Evolutionary conservation across 1,140 invertebrate species (phyloP).

Genomic region (Pristionchus pacificus): DNA sequence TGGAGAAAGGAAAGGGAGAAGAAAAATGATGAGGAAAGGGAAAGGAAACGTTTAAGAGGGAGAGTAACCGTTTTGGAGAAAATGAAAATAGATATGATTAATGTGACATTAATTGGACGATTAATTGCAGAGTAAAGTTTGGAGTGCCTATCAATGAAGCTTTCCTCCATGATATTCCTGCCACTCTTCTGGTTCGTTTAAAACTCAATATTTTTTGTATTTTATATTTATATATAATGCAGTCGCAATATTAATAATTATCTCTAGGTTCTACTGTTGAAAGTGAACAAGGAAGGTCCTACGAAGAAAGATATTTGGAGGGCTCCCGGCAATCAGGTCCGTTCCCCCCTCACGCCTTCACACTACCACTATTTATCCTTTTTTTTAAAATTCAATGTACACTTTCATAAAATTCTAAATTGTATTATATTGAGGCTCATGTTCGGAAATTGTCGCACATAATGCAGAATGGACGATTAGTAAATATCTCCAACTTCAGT

Average conservation of each 20-base stretch:
- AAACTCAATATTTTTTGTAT: slow-evolving; percentile 23
- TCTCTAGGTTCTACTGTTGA: slow-evolving; percentile 77
- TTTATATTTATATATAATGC: slow-evolving; percentile 16
- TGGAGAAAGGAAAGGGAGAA: background rate
- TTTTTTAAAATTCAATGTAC: background rate
- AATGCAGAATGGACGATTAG: slow-evolving; percentile 82
- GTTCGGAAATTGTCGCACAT: slow-evolving; percentile 95
- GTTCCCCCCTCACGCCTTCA: slow-evolving; percentile 15
- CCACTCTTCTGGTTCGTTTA: slow-evolving; percentile 47
- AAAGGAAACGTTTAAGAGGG: no score
- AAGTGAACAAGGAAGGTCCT: slow-evolving; percentile 88
- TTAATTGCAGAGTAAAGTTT: slow-evolving; percentile 52
- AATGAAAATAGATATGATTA: slow-evolving; percentile 24
- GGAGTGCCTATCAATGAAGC: slow-evolving; percentile 54
- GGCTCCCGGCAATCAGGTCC: slow-evolving; percentile 78
- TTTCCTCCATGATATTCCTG: slow-evolving; percentile 56
- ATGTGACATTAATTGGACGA: slow-evolving; percentile 6
- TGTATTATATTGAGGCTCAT: slow-evolving; percentile 59
- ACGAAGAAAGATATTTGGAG: slow-evolving; percentile 86
- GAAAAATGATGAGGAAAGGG: background rate
- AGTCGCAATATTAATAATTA: background rate
- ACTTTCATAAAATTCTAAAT: background rate
- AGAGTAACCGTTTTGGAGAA: no score
- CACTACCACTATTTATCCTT: background rate
- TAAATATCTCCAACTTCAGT: slow-evolving; percentile 95